phyloP scores from a whole-genome alignment of 2,113 vertebrate species.

The Plestiodon gilberti region DNA sequence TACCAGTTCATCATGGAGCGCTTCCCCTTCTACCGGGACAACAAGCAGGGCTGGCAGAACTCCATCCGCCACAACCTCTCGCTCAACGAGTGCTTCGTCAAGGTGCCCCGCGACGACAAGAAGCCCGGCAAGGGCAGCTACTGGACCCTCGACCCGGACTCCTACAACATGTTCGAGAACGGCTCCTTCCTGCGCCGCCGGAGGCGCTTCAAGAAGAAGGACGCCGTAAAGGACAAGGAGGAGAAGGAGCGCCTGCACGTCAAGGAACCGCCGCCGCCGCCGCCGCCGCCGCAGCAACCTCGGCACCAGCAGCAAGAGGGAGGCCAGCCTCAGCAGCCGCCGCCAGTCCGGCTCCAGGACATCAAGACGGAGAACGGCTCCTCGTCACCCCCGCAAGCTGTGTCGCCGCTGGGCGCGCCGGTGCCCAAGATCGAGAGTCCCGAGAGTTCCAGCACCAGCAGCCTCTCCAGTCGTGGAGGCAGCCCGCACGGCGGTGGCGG shows the following conservation, averaged over 20 bases:
- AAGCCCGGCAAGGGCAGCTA: conserved; percentile 95
- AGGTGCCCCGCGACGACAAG: conserved; percentile 91
- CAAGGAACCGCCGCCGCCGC: conserved; percentile 76
- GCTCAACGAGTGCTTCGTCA: conserved; percentile 80
- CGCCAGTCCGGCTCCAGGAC: conserved; percentile 88
- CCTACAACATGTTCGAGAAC: conserved; percentile 96
- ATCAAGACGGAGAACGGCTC: conserved; percentile 93
- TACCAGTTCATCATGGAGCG: conserved; percentile 96
- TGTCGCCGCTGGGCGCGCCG: conserved; percentile 77
- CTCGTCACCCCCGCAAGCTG: conserved; percentile 84
- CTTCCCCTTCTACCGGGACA: conserved; percentile 93
- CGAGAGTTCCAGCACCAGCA: conserved; percentile 78
- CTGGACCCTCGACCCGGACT: conserved; percentile 94
- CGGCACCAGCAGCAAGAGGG: conserved; percentile 38
- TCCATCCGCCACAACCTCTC: conserved; percentile 80
- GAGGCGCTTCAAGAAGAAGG: conserved; percentile 93
- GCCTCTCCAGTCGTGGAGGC: conserved; percentile 74
- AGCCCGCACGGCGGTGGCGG: conserved; percentile 84
- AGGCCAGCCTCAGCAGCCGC: conserved; percentile 29
- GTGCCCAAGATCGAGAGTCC: conserved; percentile 92
- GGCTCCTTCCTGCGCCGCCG: conserved; percentile 89
- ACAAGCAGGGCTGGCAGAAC: conserved; percentile 88
- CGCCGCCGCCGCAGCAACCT: conserved; percentile 34
- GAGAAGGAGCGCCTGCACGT: conserved; percentile 81
- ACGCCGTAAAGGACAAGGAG: conserved; percentile 88